These are phyloP conservation scores for Patella pellucida DNA, from an alignment of 2,888 invertebrate species.

Conservation along the genomic window DNA sequence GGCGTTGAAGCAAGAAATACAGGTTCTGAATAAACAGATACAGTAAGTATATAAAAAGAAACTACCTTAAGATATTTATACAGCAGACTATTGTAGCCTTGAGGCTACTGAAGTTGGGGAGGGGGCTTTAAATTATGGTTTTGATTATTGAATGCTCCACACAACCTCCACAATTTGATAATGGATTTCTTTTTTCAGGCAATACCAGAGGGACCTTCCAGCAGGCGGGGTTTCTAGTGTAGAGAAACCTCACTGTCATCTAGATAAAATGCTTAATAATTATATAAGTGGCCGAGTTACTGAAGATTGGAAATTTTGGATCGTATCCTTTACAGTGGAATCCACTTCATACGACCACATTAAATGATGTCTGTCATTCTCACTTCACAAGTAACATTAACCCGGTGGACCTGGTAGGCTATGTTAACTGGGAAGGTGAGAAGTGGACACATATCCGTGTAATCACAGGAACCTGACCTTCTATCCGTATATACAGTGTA, in stretches of 20 bases:
- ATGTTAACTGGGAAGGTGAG: no score
- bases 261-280: slow-evolving; percentile 40
- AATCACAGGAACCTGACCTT: no score
- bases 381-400: no score
- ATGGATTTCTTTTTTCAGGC: slow-evolving; percentile 35
- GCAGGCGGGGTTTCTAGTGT: slow-evolving; percentile 44
- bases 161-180: neutral
- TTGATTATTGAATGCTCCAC: neutral
- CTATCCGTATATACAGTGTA: no score
- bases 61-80: no score
- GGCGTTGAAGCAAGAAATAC: slow-evolving; percentile 50
- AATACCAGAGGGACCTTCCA: slow-evolving; percentile 50
- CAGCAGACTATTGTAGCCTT: no score
- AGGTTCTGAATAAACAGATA: slow-evolving; percentile 54
- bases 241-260: neutral
- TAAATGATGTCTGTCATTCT: no score
- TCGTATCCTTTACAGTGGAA: slow-evolving; percentile 50
- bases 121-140: slow-evolving; percentile 8
- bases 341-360: no score
- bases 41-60: slow-evolving; percentile 56
- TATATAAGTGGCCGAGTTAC: slow-evolving; percentile 45
- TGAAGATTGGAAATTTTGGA: slow-evolving; percentile 62
- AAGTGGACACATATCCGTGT: no score
- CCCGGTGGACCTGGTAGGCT: no score
- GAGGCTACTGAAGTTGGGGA: neutral